phyloP scores from a whole-genome alignment of 2,888 invertebrate species.

The Coelinius sp. region DNA sequence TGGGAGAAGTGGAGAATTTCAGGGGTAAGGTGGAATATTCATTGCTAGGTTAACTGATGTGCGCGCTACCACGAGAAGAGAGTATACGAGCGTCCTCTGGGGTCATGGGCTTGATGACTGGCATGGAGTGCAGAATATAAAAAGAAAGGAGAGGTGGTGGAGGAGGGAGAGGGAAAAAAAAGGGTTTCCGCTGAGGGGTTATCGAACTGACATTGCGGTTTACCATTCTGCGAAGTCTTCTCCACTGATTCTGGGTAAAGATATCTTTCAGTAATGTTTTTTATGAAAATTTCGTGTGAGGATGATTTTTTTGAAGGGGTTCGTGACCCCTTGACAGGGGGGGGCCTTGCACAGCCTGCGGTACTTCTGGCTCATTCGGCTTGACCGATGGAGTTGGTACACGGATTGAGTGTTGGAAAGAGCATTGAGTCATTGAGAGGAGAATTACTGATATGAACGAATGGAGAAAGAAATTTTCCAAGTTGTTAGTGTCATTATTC shows the following conservation, averaged over 20 bases:
- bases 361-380: neutral
- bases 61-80: slow-evolving; percentile 26
- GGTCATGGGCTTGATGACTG: slow-evolving; percentile 46
- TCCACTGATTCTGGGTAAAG: slow-evolving; percentile 17
- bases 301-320: slow-evolving; percentile 1
- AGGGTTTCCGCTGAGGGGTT: slow-evolving; percentile 41
- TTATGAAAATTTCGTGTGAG: slow-evolving; percentile 12
- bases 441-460: neutral
- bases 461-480: neutral
- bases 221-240: slow-evolving; percentile 23
- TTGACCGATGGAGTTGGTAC: neutral
- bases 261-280: slow-evolving; percentile 20
- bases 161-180: slow-evolving; percentile 15
- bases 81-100: slow-evolving; percentile 43
- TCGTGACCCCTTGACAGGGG: slow-evolving; percentile 9
- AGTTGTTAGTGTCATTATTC: neutral
- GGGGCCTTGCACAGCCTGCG: neutral
- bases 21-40: slow-evolving; percentile 20
- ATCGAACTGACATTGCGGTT: slow-evolving; percentile 46
- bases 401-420: neutral
- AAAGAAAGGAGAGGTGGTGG: slow-evolving; percentile 22
- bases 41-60: slow-evolving; percentile 34
- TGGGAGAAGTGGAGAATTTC: slow-evolving; percentile 26
- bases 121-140: slow-evolving; percentile 36
- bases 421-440: slow-evolving; percentile 12